phyloP scores from a whole-genome alignment of 2,888 invertebrate genomes.

The Andrena flavipes region DNA sequence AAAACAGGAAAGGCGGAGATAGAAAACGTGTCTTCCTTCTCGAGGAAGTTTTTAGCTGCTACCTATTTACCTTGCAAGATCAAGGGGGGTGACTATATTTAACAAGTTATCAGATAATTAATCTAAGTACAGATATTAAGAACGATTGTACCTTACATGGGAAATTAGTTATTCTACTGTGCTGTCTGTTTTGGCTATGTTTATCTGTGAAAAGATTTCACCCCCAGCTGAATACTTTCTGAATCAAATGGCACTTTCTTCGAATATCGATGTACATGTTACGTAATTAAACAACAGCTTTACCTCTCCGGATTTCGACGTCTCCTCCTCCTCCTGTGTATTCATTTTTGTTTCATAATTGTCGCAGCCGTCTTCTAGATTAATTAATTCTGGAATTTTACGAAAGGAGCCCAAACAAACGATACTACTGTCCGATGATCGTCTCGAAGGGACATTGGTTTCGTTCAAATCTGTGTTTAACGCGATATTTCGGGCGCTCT shows the following conservation, averaged over 20 bases:
- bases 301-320: slow-evolving; percentile 49
- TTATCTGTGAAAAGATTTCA: slow-evolving; percentile 2
- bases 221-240: not conserved
- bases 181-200: not conserved
- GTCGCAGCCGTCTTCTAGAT: slow-evolving; percentile 71
- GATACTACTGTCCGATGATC: slow-evolving; percentile 71
- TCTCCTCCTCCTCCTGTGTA: not conserved
- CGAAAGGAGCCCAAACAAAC: slow-evolving; percentile 74
- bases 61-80: slow-evolving; percentile 69
- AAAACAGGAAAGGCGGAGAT: slow-evolving; percentile 67
- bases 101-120: not conserved
- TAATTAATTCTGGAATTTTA: slow-evolving; percentile 75
- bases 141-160: not conserved
- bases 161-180: not conserved
- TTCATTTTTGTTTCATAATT: slow-evolving; percentile 19
- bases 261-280: not conserved
- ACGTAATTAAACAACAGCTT: not conserved
- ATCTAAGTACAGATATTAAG: not conserved
- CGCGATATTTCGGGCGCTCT: slow-evolving; percentile 29
- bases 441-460: slow-evolving; percentile 33
- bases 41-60: slow-evolving; percentile 58
- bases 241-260: not conserved
- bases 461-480: not conserved
- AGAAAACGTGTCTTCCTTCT: slow-evolving; percentile 57
- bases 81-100: slow-evolving; percentile 55